These are phyloP conservation scores for Parambassis ranga DNA, from an alignment of 2,797 vertebrate species.

Conservation along the genomic window DNA sequence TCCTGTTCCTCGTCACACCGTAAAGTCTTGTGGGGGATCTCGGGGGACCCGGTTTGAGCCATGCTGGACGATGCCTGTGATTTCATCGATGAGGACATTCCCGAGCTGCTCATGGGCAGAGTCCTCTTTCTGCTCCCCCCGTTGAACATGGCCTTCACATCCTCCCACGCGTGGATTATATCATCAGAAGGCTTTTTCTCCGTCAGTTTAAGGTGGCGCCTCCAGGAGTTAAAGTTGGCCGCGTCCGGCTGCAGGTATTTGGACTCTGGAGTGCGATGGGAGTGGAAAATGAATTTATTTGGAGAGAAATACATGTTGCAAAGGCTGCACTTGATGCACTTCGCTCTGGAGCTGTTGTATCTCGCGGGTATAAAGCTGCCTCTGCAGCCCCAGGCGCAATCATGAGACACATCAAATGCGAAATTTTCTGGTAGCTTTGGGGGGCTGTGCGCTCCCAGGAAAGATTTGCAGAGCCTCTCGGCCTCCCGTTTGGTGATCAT, in stretches of 20 bases:
- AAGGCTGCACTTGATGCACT: slow-evolving; percentile 92
- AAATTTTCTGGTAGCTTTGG: slow-evolving; percentile 92
- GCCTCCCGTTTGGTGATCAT: slow-evolving; percentile 94
- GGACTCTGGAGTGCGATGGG: slow-evolving; percentile 88
- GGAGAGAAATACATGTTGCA: slow-evolving; percentile 94
- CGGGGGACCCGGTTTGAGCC: slow-evolving; percentile 64
- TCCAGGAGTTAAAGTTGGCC: slow-evolving; percentile 93
- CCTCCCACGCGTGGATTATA: slow-evolving; percentile 93
- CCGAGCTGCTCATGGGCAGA: slow-evolving; percentile 83
- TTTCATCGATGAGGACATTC: slow-evolving; percentile 71
- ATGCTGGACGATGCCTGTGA: slow-evolving; percentile 69
- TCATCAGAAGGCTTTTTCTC: slow-evolving; percentile 86
- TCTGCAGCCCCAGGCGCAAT: slow-evolving; percentile 89
- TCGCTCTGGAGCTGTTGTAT: slow-evolving; percentile 91
- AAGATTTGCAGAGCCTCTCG: slow-evolving; percentile 91
- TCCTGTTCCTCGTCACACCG: slow-evolving; percentile 78
- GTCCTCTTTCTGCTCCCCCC: slow-evolving; percentile 93
- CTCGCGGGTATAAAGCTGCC: slow-evolving; percentile 91
- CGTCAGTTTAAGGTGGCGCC: slow-evolving; percentile 88
- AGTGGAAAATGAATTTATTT: slow-evolving; percentile 94
- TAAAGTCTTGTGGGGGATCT: slow-evolving; percentile 77
- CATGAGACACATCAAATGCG: slow-evolving; percentile 89
- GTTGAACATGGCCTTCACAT: slow-evolving; percentile 98
- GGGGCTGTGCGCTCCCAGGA: slow-evolving; percentile 88
- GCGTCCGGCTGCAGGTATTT: slow-evolving; percentile 93